Conservation (phyloP, 2,888 invertebrate species). For the Drosophila macrospina region DNA sequence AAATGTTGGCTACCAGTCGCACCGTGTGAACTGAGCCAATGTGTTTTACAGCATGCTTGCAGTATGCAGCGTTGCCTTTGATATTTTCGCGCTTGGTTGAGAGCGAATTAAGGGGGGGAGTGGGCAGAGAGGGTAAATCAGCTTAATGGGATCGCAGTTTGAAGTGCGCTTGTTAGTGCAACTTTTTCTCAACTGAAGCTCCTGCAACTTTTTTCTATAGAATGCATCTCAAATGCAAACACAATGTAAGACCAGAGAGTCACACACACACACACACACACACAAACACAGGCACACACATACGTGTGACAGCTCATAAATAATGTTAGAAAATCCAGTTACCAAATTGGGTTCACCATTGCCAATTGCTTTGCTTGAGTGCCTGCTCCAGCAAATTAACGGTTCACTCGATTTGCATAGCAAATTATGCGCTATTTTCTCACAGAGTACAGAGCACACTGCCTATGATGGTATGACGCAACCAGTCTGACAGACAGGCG, state of each 20-base stretch:
- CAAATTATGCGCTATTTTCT: conserved; percentile 80
- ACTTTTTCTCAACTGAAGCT: conserved; percentile 66
- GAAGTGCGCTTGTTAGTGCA: conserved; percentile 73
- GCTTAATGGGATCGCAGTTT: conserved; percentile 26
- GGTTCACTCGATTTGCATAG: conserved; percentile 80
- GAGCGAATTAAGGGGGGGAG: background rate
- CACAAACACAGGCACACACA: background rate
- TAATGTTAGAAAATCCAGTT: conserved; percentile 75
- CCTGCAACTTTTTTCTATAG: conserved; percentile 65
- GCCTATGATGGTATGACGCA: conserved; percentile 61
- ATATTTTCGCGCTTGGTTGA: conserved; percentile 63
- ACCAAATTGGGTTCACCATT: conserved; percentile 78
- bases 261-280: conserved; percentile 6
- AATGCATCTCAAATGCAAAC: conserved; percentile 47
- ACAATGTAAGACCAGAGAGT: conserved; percentile 23
- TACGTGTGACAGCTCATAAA: conserved; percentile 60
- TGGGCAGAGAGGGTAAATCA: background rate
- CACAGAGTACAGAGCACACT: conserved; percentile 35
- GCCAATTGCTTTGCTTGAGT: conserved; percentile 41
- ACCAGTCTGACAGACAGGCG: conserved; percentile 31
- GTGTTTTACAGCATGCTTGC: conserved; percentile 45
- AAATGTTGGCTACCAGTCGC: conserved; percentile 55
- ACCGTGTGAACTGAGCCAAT: conserved; percentile 72
- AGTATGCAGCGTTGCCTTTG: conserved; percentile 65
- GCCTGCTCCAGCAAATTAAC: conserved; percentile 70